Base-by-base conservation (phyloP, 2,888 invertebrate species). In the Bugulina stolonifera region DNA sequence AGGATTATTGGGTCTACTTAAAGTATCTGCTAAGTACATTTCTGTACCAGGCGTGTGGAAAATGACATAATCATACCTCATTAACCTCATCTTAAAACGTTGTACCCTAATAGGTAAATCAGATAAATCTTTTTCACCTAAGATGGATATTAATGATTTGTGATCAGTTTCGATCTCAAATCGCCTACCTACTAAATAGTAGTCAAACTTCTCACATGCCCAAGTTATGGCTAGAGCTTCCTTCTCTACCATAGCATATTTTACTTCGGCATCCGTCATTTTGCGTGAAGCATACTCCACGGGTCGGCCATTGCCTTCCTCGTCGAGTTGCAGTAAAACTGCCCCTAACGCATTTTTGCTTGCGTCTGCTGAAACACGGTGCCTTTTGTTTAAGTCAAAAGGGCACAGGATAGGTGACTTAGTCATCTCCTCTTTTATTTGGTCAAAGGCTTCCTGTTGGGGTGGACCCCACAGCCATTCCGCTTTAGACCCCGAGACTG, bases 121-220 rank as follows among this genome's bases (percentile, higher is more conserved):
- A n/a, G 57, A 57, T 10, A 57, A 25, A 57, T 57, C 57, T 57
- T 57, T 57, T 57, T 57, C 57, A 14, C 57, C 57, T n/a, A 57
- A 23, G 23, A 57, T 57, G 22, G 57, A 57, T 10, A 57, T 57
- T 25, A 57, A 57, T 5, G 57, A 25, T n/a, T 57, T 57, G 57
- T 57, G 57, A 57, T 57, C 57, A n/a, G 10, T n/a, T 25, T 57
- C 57, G 5, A 57, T 57, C 25, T 57, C 57, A 57, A 57, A 57
- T 57, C 25, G 18, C 5, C 57, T 18, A n/a, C 57, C 57, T 57
- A 57, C 57, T n/a, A 57, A n/a, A 25, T 57, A 57, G 57, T 57
- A 57, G 23, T 57, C 57, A 57, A 57, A 57, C 23, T 57, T 57
- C 23, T 57, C 57, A 57, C 57, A 57, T n/a, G 57, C 57, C 57